Evolutionary conservation across 2,113 vertebrate genomes (phyloP).

Genomic region (Sylvietta virens): DNA sequence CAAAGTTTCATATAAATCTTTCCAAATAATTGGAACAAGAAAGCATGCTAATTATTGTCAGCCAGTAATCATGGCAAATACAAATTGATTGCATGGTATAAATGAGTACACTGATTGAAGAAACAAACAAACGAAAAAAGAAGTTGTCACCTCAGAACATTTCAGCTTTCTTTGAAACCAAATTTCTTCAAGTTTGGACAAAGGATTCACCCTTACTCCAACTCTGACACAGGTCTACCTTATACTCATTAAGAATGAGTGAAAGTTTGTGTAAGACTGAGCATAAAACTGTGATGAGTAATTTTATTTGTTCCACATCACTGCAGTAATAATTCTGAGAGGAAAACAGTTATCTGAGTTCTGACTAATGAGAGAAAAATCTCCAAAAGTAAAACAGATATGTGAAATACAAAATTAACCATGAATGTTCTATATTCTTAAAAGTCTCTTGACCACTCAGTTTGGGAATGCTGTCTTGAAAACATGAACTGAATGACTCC

Average conservation of each 20-base stretch:
- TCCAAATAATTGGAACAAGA: background rate
- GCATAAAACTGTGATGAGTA: background rate
- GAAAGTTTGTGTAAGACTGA: background rate
- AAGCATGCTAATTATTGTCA: background rate
- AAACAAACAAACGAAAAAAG: background rate
- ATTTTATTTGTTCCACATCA: background rate
- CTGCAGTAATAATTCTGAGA: background rate
- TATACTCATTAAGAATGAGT: background rate
- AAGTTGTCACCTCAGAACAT: background rate
- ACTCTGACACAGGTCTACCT: background rate
- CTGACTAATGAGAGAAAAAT: background rate
- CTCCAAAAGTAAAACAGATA: background rate
- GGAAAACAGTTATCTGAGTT: background rate
- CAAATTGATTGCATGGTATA: background rate
- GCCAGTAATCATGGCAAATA: background rate
- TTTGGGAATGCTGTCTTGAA: background rate
- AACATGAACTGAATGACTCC: background rate
- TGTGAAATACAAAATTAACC: background rate
- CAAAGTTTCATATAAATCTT: background rate
- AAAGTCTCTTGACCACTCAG: background rate
- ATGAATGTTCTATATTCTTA: background rate
- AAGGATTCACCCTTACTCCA: background rate
- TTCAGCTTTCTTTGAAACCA: background rate
- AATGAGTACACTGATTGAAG: background rate
- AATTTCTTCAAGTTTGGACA: background rate